phyloP scores from a whole-genome alignment of 2,797 vertebrate species.

The Muraenolepis orangiensis region DNA sequence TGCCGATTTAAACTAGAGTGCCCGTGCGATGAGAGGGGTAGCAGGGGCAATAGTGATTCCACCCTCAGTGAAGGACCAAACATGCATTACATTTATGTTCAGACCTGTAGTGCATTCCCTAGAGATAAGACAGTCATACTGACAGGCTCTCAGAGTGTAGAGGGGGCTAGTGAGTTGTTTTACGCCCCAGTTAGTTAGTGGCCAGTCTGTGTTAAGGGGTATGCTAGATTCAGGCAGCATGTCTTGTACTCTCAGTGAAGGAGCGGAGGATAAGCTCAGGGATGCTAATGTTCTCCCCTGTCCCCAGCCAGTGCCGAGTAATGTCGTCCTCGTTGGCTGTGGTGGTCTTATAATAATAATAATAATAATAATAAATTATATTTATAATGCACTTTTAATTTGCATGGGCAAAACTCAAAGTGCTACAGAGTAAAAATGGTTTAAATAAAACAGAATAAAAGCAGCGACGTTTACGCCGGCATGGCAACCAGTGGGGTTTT shows the following conservation, averaged over 20 bases:
- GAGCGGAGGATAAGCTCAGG: constrained; percentile 9
- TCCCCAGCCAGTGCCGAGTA: not conserved
- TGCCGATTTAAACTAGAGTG: constrained; percentile 15
- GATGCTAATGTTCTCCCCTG: constrained; percentile 3
- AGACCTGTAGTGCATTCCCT: constrained; percentile 15
- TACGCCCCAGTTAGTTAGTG: constrained; percentile 20
- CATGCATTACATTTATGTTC: not conserved
- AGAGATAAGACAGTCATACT: constrained; percentile 12
- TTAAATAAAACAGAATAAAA: too few species aligned
- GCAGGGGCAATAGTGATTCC: not conserved
- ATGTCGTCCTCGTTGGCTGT: constrained; percentile 32
- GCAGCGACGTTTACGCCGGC: too few species aligned
- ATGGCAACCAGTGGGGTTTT: too few species aligned
- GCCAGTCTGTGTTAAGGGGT: not conserved
- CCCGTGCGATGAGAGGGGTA: constrained; percentile 13
- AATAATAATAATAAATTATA: too few species aligned
- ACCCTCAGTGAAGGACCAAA: constrained; percentile 4
- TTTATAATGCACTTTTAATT: too few species aligned
- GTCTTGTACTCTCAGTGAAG: constrained; percentile 27
- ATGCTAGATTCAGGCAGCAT: constrained; percentile 23
- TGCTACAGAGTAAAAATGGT: too few species aligned
- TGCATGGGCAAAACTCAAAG: too few species aligned
- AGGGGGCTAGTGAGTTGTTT: constrained; percentile 25
- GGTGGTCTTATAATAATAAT: constrained; percentile 28
- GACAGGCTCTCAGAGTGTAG: constrained; percentile 18